These are phyloP conservation scores for Volucella bombylans DNA, from an alignment of 2,888 invertebrate genomes.

Conservation along the genomic window DNA sequence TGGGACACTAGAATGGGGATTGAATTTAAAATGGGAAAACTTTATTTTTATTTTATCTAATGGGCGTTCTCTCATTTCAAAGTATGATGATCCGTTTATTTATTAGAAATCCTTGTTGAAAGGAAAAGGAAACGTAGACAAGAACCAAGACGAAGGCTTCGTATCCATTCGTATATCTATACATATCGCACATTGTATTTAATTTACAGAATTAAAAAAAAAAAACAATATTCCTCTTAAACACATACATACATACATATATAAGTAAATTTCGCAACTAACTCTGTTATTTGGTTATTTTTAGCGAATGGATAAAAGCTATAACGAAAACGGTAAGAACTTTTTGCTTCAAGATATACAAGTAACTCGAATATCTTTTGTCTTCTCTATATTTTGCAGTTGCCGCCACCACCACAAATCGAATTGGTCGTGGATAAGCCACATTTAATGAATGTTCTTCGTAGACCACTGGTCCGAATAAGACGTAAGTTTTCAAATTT, in stretches of 20 bases:
- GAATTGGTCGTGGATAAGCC: conserved; percentile 89
- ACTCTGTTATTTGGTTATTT: conserved; percentile 76
- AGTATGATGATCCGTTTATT: conserved; percentile 67
- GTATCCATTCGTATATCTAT: conserved; percentile 1
- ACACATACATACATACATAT: neutral
- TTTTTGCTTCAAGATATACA: conserved; percentile 9
- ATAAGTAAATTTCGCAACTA: neutral
- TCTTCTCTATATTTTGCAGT: conserved; percentile 81
- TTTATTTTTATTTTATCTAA: conserved; percentile 69
- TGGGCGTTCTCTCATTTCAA: conserved; percentile 65
- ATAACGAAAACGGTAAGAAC: conserved; percentile 90
- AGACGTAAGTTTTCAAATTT: conserved; percentile 84
- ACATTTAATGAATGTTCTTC: conserved; percentile 86
- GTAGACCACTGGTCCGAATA: conserved; percentile 86
- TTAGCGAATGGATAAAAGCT: conserved; percentile 90
- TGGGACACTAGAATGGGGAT: conserved; percentile 19
- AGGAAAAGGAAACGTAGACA: neutral
- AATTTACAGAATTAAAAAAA: neutral
- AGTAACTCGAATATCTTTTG: conserved; percentile 21
- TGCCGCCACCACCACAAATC: conserved; percentile 89
- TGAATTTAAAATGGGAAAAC: conserved; percentile 60
- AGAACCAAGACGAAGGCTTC: conserved; percentile 5
- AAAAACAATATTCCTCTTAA: conserved; percentile 3
- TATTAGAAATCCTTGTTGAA: conserved; percentile 53
- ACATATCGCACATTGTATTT: conserved; percentile 20